Evolutionary conservation across 2,113 vertebrate species (phyloP), one percentile per base, ranked within the genome.

Genomic region (Globicephala melas): DNA sequence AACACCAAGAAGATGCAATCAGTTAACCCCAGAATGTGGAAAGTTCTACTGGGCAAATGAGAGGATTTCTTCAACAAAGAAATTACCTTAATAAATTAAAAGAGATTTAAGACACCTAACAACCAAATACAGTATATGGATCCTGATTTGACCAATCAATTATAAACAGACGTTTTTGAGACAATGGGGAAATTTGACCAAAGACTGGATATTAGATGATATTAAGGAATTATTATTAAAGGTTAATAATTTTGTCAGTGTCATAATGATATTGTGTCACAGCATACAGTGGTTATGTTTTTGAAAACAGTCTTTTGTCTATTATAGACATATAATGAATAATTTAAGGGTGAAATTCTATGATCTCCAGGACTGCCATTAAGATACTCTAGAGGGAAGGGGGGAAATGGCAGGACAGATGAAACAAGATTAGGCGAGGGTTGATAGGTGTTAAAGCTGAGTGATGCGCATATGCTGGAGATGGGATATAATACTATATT

Each of bases 161-260:
- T 83, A 58, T 67, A 63, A 85, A 88, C 26, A 81, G 28, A 62
- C 0, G 20, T 89, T 89, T 89, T 77, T 94, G 65, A 89, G 50
- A 47, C 47, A 80, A 14, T 31, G 26, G 25, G 33, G 50, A 79
- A 73, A 74, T 81, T 28, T 81, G 65, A 76, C 60, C 44, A 17
- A 41, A 58, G 67, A 53, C 33, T 89, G 25, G 25, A 47, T 86
- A 50, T 62, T 92, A 81, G 44, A 68, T 71, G 11, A 62, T 62
- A 58, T 50, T 60, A 90, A 95, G 55, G 73, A 93, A 90, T 90
- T 58, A 85, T 91, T 91, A 25, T 91, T 91, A 62, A 63, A 68
- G 18, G 58, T 63, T 50, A 77, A 53, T 55, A 28, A 82, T 77
- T 50, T 47, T 89, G 17, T 74, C 71, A 23, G 20, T 68, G 41